phyloP scores from a whole-genome alignment of 2,888 invertebrate genomes.

The Lasioglossum marginatum region DNA sequence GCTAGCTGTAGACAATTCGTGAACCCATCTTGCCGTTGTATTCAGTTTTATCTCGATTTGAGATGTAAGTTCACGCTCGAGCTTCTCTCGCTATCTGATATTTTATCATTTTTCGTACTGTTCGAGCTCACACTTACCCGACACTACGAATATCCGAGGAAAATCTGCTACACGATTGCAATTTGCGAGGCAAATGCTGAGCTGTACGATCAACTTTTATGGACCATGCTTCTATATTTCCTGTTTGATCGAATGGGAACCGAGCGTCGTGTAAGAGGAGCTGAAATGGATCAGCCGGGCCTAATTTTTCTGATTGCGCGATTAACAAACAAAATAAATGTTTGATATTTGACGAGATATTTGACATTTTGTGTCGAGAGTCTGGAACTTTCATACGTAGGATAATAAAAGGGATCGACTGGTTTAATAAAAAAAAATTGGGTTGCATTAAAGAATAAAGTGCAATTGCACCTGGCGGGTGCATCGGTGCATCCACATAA shows the following conservation, averaged over 20 bases:
- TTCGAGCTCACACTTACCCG: not conserved
- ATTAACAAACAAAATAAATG: too few relatives aligned
- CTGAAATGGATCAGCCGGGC: not conserved
- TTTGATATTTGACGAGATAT: too few relatives aligned
- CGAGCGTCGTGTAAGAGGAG: not conserved
- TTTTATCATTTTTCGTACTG: not conserved
- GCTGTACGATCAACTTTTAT: not conserved
- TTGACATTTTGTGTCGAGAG: too few relatives aligned
- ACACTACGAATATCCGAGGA: not conserved
- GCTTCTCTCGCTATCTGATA: not conserved
- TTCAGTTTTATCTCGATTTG: not conserved
- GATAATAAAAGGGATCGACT: too few relatives aligned
- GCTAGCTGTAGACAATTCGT: not conserved
- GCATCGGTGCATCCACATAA: too few relatives aligned
- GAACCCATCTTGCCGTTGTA: not conserved
- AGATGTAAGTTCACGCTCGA: not conserved
- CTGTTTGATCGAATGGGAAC: not conserved
- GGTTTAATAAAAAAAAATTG: too few relatives aligned
- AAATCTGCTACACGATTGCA: not conserved
- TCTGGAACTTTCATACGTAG: too few relatives aligned
- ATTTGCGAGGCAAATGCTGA: not conserved
- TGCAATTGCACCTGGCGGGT: too few relatives aligned
- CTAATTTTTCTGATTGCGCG: not conserved
- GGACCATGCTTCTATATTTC: not conserved
- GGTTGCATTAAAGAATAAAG: too few relatives aligned